Evolutionary conservation across 2,113 vertebrate genomes (phyloP).

Genomic region (Pollimyrus isidori): DNA sequence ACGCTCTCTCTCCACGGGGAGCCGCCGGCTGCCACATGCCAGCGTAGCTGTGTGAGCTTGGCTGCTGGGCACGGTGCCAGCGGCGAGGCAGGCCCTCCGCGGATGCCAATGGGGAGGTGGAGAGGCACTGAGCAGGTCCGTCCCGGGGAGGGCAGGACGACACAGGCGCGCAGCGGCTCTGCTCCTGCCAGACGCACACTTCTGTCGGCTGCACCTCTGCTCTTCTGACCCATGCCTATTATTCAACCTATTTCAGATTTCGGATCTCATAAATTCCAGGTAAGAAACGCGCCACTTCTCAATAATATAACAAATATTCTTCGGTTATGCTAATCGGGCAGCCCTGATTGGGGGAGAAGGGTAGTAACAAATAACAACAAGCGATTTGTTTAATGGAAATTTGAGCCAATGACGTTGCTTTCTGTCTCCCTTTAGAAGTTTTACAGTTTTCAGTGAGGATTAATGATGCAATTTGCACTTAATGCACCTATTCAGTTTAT

Average conservation of each 20-base stretch:
- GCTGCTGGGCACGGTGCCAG: background rate
- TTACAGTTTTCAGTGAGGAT: background rate
- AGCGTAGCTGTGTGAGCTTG: background rate
- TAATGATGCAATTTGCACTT: background rate
- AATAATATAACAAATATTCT: background rate
- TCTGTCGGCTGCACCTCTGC: background rate
- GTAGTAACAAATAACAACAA: background rate
- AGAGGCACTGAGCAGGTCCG: background rate
- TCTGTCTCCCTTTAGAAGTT: background rate
- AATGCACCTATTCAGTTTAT: background rate
- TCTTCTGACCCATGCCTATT: slow-evolving; percentile 61
- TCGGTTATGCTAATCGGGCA: background rate
- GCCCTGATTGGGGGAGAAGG: background rate
- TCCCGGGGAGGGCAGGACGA: background rate
- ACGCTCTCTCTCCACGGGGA: background rate
- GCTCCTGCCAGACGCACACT: background rate
- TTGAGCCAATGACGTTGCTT: background rate
- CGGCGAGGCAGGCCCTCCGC: background rate
- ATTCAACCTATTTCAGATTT: slow-evolving; percentile 77
- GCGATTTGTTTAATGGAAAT: background rate
- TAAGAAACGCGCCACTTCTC: slow-evolving; percentile 51
- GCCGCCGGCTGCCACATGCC: background rate
- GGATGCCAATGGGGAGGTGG: background rate
- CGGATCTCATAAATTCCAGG: slow-evolving; percentile 66
- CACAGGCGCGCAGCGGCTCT: background rate